Evolutionary conservation across 2,888 invertebrate genomes (phyloP), one percentile per base, ranked within the genome.

Genomic region (Plebejus melissa): DNA sequence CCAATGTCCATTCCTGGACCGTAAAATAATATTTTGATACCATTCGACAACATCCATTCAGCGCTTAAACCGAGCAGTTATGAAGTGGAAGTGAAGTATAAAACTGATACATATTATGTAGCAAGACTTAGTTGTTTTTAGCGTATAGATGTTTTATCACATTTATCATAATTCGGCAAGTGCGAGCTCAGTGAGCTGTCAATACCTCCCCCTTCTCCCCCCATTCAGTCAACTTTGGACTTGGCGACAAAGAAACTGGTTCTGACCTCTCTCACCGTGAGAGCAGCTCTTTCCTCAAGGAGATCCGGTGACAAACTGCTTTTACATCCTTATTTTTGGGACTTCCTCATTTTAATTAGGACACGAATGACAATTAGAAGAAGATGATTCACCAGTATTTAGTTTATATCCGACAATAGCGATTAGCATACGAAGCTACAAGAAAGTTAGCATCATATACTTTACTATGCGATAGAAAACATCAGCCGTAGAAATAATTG

Each of bases 251-350:
- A 70, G n/a, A 46, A 70, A 71, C 71, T 71, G 3, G 50, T 71
- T 22, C 11, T 16, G 38, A 70, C 16, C 46, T 71, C 72, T 50
- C 6, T 22, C 5, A 32, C 32, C 72, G 72, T 72, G 72, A 72
- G 54, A 54, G 46, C 72, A 54, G 50, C 46, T 72, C 54, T 72
- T 72, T 54, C 72, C 13, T 65, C 65, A 65, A 65, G 65, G 65
- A 13, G 3, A 16, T 65, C 65, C 1, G 6, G 32, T 65, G 32
- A 32, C 32, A 36, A 32, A 65, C 65, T 32, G 13, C 65, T 65
- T 65, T 65, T 65, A 65, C 36, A 65, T 65, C 65, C 9, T 60
- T 28, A 32, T 32, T 65, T 60, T 65, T 65, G 65, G 65, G 16
- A 65, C 32, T 65, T 65, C 65, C 65, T 65, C 32, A 32, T 32